These are phyloP conservation scores for Acronicta aceris DNA, from an alignment of 2,888 invertebrate species.

Conservation along the genomic window DNA sequence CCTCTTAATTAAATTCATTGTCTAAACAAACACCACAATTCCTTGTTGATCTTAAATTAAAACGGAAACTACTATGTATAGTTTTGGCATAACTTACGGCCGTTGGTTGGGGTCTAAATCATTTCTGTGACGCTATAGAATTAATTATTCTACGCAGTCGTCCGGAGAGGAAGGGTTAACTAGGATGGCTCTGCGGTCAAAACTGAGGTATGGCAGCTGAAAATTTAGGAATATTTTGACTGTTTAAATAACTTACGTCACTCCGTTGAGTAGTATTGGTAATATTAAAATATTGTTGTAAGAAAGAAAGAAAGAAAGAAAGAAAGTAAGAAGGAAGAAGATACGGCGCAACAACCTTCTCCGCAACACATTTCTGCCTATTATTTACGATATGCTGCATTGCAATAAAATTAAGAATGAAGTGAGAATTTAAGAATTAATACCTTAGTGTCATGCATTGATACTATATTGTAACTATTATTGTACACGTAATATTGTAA, in stretches of 20 bases:
- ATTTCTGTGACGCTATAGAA: slow-evolving; percentile 40
- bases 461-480: no score
- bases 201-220: slow-evolving; percentile 24
- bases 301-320: no score
- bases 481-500: slow-evolving; percentile 12
- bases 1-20: slow-evolving; percentile 38
- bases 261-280: background rate
- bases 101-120: slow-evolving; percentile 40
- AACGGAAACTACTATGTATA: slow-evolving; percentile 47
- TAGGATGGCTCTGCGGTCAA: slow-evolving; percentile 40
- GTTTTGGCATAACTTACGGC: slow-evolving; percentile 48
- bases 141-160: slow-evolving; percentile 53
- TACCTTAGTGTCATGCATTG: no score
- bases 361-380: no score
- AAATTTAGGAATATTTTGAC: slow-evolving; percentile 14
- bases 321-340: no score
- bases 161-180: slow-evolving; percentile 46
- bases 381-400: no score
- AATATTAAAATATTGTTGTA: background rate
- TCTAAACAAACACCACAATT: slow-evolving; percentile 34
- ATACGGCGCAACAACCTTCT: no score
- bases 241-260: slow-evolving; percentile 5
- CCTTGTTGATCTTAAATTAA: slow-evolving; percentile 56
- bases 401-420: no score
- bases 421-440: no score